Evolutionary conservation across 2,888 invertebrate species (phyloP), one percentile per base, ranked within the genome.

Genomic region (Idaea aversata): DNA sequence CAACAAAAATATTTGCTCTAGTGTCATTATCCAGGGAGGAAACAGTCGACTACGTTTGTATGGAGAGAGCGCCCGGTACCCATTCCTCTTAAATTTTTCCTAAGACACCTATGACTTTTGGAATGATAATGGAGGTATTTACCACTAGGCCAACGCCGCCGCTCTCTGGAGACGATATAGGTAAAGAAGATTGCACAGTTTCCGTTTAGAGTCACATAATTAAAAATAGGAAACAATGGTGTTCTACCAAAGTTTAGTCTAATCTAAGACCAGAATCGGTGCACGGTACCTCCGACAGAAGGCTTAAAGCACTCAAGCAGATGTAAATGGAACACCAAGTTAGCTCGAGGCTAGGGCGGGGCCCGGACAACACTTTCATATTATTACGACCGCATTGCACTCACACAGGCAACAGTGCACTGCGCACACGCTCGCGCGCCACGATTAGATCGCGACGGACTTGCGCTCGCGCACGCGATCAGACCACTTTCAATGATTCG

Each of bases 401-500:
- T 78, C 89, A 87, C 85, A 87, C 83, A 64, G 34, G 59, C 68
- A 62, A 67, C 4, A 61, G 36, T 72, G 36, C 71, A 75, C 82
- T 10, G 65, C 84, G 80, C 85, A 81, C 82, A 75, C 62, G 61
- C 74, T 67, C 72, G 61, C 74, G 67, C 72, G 63, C 79, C 73
- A 75, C 79, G 80, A 66, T 67, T 67, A 80, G 80, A 83, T 80
- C 80, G 75, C 75, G 35, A 58, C 38, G 84, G 77, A 79, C 81
- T 79, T 74, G 79, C 82, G 86, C 84, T 73, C 81, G 87, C 84
- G 91, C 91, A 91, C 91, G 91, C 92, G 91, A 91, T 90, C 85
- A 82, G 79, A 88, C 88, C 88, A 91, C 92, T 91, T 91, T 92
- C 92, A 91, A 92, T 93, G 91, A 91, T 92, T 93, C 92, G 92